Base-by-base conservation (phyloP, 2,888 invertebrate genomes). In the Julus scanicus region DNA sequence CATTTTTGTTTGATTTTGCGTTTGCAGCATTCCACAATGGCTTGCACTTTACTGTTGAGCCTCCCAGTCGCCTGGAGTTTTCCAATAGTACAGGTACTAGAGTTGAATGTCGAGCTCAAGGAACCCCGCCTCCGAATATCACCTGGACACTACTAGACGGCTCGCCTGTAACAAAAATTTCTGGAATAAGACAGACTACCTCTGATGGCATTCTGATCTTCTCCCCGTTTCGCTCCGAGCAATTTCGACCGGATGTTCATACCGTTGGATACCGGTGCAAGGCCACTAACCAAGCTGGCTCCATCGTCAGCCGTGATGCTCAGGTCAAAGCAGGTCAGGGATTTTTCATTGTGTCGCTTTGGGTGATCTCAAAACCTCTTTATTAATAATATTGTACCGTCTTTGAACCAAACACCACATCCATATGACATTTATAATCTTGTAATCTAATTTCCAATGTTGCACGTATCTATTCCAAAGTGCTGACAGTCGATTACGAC, bases 211-310 rank as follows among this genome's bases (percentile, higher is more conserved):
- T 63, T 4, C 49, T 88, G 2, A 5, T 40, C n/a, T 88, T 88
- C 40, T 39, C 57, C 13, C 80, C 84, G n/a, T 88, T 88, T 88
- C 40, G 85, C 11, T 84, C 88, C 9, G 88, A 88, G 9, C 88
- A 83, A n/a, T 88, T 48, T 85, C 88, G 88, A 5, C 88, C 88
- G 2, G 88, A 88, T 39, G 37, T 88, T 85, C 88, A 88, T n/a
- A 85, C 48, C 13, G 85, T 88, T n/a, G 88, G 85, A 11, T 88
- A 88, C 37, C 37, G 85, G 5, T 88, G 88, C 57, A 3, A 20
- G 20, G 88, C 88, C 11, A 13, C 85, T 8, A 88, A 88, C 57
- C 11, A 85, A 8, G 85, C 49, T 39, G 88, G 88, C 20, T 29
- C 88, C 9, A 85, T 88, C 8, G 53, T 88, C 13, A 88, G 88